Conservation (phyloP, 2,888 invertebrate species). For the Pecten maximus region DNA sequence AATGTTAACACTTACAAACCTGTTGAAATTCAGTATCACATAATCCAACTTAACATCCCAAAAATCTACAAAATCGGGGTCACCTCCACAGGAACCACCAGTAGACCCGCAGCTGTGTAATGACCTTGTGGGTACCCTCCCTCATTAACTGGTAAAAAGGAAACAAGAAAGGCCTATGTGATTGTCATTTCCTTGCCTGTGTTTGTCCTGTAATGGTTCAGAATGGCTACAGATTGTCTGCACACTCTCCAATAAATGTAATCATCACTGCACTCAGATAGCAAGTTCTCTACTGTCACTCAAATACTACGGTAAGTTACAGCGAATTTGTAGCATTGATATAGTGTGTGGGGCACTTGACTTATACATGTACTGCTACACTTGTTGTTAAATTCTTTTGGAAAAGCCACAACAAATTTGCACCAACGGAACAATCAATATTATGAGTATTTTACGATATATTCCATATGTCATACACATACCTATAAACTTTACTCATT, state of each 20-base stretch:
- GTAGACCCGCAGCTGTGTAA: not conserved
- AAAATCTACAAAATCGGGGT: not conserved
- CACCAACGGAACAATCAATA: no score
- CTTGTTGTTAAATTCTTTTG: no score
- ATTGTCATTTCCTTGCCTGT: not conserved
- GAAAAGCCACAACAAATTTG: no score
- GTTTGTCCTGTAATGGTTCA: not conserved
- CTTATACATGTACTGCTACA: no score
- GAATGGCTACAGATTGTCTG: slow-evolving; percentile 4
- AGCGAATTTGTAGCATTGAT: not conserved
- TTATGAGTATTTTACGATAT: no score
- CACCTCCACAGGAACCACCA: not conserved
- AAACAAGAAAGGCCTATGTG: not conserved
- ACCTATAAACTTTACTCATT: no score
- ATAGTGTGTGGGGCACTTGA: no score
- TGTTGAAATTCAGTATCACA: not conserved
- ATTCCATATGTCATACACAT: no score
- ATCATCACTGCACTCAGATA: not conserved
- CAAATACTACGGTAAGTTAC: not conserved
- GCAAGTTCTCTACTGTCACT: not conserved
- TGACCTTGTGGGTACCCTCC: not conserved
- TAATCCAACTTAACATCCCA: not conserved
- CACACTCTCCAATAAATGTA: not conserved
- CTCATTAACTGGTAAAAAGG: not conserved
- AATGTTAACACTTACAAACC: not conserved